Base-by-base conservation (phyloP, 2,888 invertebrate genomes). In the Ectobius pallidus region DNA sequence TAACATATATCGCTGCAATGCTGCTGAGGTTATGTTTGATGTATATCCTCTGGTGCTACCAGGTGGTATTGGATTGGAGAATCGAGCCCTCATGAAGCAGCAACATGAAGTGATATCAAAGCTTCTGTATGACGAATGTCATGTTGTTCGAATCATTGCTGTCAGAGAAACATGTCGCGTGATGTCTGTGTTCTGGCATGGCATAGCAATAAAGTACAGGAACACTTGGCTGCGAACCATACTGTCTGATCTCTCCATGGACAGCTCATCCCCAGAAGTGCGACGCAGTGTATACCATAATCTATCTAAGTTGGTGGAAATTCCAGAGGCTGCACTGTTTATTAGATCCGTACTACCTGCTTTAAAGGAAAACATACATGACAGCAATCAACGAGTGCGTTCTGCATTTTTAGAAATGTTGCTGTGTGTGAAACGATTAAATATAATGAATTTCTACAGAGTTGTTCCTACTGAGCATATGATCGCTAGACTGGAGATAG, bases 11-110 rank as follows among this genome's bases (percentile, higher is more conserved):
- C n/a, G n/a, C n/a, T n/a, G n/a, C 61, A 80, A 79, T 73, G 79
- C 80, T 44, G 77, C 77, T 4, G 76, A 78, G 52, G 75, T 80
- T n/a, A 78, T 80, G 65, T 74, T 79, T 20, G 76, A 78, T 71
- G 77, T 76, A 6, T 80, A 79, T 73, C 80, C 80, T 1, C 75
- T 80, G 42, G 78, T 79, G 70, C 74, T 74, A 55, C 77, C 78
- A 25, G 78, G 76, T 14, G 73, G 73, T 42, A 75, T 75, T 11
- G 67, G 72, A 3, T 71, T 72, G 11, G 74, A 76, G 27, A 76
- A 77, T 44, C 74, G 73, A n/a, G 58, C 55, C 18, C 77, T 77
- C 68, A 68, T 76, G 61, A 73, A 77, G 6, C 76, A 75, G 71
- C 79, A 79, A 69, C 77, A 79, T 71, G 69, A 76, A 55, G 77